Evolutionary conservation across 2,113 vertebrate species (phyloP).

Genomic region (Chaetura pelagica): DNA sequence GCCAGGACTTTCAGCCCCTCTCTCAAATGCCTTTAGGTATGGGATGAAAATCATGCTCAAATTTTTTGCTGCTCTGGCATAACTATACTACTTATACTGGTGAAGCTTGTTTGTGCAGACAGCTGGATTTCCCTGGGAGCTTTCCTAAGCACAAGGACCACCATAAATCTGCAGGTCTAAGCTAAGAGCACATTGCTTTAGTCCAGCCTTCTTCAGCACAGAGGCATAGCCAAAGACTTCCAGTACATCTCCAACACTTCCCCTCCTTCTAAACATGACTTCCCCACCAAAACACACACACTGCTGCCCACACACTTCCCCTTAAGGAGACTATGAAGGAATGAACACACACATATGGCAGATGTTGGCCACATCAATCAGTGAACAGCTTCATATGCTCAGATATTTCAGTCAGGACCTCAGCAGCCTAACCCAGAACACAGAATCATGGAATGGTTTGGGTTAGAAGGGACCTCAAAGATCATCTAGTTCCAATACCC

Average conservation of each 20-base stretch:
- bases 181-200: rapidly evolving
- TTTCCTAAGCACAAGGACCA: not conserved
- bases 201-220: not conserved
- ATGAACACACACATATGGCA: not conserved
- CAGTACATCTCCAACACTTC: not conserved
- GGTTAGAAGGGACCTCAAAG: too few species aligned
- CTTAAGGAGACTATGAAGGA: not conserved
- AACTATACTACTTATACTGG: not conserved
- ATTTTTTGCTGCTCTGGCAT: not conserved
- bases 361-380: not conserved
- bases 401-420: rapidly evolving
- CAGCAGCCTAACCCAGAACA: not conserved
- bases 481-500: too few species aligned
- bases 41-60: not conserved
- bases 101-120: not conserved
- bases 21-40: not conserved
- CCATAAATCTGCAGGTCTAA: not conserved
- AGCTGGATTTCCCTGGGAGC: not conserved
- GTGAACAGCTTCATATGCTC: not conserved
- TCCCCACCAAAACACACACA: rapidly evolving
- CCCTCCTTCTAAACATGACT: not conserved
- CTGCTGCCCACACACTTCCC: not conserved
- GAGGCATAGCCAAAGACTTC: not conserved
- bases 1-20: not conserved
- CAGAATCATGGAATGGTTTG: too few species aligned